These are phyloP conservation scores for Gnathonemus longibarbis DNA, from an alignment of 2,113 vertebrate species.

Conservation along the genomic window DNA sequence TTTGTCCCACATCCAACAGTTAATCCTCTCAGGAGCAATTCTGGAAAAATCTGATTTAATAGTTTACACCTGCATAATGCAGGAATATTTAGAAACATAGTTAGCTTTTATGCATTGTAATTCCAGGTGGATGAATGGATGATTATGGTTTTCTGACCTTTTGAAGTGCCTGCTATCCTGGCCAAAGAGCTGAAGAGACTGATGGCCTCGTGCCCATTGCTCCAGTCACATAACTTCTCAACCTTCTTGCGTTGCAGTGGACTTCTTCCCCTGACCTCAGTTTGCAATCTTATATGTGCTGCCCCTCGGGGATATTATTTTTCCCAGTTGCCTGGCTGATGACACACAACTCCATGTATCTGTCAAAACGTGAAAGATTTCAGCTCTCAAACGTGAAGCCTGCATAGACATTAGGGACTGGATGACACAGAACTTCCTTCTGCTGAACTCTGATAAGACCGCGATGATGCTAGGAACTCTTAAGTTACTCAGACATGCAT, in stretches of 20 bases:
- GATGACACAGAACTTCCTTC: background rate
- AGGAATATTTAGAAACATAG: background rate
- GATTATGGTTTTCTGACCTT: background rate
- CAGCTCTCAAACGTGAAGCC: background rate
- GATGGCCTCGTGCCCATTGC: background rate
- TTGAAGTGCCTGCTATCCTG: background rate
- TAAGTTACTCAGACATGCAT: background rate
- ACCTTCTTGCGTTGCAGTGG: background rate
- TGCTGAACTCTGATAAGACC: background rate
- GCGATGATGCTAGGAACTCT: background rate
- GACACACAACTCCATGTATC: constrained; percentile 3
- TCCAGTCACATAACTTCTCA: background rate
- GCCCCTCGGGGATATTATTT: background rate
- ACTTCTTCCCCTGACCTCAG: background rate
- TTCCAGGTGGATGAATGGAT: background rate
- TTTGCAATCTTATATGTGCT: background rate
- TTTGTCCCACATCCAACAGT: background rate
- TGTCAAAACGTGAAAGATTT: background rate
- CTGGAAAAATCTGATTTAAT: background rate
- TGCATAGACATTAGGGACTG: background rate
- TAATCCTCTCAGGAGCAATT: background rate
- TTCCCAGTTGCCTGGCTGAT: background rate
- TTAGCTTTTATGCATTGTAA: background rate
- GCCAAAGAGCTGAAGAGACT: background rate
- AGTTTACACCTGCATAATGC: background rate